Evolutionary conservation across 2,113 vertebrate species (phyloP).

Genomic region (Semicossyphus pulcher): DNA sequence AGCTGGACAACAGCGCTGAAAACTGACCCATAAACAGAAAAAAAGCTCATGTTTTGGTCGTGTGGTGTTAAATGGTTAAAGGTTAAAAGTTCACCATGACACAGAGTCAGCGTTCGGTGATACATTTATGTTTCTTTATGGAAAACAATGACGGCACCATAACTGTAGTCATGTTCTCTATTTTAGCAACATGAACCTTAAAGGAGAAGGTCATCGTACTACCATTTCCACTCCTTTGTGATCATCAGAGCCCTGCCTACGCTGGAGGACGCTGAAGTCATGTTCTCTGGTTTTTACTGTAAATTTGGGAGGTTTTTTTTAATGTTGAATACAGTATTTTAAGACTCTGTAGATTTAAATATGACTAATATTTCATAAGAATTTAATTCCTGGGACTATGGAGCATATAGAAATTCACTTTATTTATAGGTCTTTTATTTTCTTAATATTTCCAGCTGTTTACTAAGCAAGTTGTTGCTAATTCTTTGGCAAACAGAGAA

Average conservation of each 20-base stretch:
- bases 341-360: too few species aligned
- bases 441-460: too few species aligned
- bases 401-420: too few species aligned
- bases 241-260: background rate
- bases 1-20: background rate
- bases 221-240: background rate
- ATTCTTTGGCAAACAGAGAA: background rate
- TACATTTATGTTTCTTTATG: background rate
- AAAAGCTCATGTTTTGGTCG: background rate
- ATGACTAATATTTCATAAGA: too few species aligned
- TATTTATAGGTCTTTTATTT: too few species aligned
- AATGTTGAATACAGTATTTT: too few species aligned
- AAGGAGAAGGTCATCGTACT: background rate
- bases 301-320: too few species aligned
- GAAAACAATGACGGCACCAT: background rate
- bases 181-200: background rate
- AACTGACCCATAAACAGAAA: background rate
- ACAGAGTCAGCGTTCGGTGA: background rate
- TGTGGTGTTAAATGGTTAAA: background rate
- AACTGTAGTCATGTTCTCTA: background rate
- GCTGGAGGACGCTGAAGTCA: background rate
- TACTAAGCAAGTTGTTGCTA: too few species aligned
- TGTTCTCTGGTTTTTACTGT: background rate
- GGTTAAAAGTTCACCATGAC: slow-evolving; percentile 19
- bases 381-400: too few species aligned